Percentiles rank a stretch among this genome's conserved stretches.
Evolutionary conservation across 2,888 invertebrate species (phyloP).

Genomic region (Myopa tessellatipennis): DNA sequence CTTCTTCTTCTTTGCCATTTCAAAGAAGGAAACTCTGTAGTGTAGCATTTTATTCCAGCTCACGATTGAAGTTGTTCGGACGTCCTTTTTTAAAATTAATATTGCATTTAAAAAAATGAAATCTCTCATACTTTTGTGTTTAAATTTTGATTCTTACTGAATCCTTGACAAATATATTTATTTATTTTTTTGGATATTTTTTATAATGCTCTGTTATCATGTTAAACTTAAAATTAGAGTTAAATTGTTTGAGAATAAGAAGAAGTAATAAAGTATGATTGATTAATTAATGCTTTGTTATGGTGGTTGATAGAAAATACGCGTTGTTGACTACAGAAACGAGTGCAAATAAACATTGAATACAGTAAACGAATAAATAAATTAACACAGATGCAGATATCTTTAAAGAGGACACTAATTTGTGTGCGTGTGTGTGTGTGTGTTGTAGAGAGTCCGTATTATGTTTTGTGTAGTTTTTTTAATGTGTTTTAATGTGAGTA

Average conservation of each 20-base stretch:
- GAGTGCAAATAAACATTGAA: not conserved
- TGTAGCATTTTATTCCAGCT: no score
- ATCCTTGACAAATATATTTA: not conserved
- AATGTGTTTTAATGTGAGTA: not conserved
- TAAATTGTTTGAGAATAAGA: constrained; percentile 8
- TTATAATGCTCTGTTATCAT: constrained; percentile 1
- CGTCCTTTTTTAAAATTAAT: no score
- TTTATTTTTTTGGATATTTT: constrained; percentile 10
- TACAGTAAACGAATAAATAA: constrained; percentile 27
- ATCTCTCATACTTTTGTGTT: not conserved
- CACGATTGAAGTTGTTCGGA: no score
- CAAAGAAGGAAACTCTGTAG: no score
- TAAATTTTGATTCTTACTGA: not conserved
- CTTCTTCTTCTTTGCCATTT: no score
- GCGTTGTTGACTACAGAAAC: not conserved
- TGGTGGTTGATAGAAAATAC: constrained; percentile 3
- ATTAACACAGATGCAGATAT: constrained; percentile 27
- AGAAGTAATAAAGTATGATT: constrained; percentile 7
- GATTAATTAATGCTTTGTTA: not conserved
- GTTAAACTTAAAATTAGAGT: not conserved
- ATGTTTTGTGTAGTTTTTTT: not conserved
- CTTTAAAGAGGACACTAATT: not conserved
- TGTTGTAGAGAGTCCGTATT: not conserved
- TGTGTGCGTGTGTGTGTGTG: not conserved
- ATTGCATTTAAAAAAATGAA: not conserved